Evolutionary conservation across 2,113 vertebrate genomes (phyloP).

Genomic region (Dicrurus megarhynchus): DNA sequence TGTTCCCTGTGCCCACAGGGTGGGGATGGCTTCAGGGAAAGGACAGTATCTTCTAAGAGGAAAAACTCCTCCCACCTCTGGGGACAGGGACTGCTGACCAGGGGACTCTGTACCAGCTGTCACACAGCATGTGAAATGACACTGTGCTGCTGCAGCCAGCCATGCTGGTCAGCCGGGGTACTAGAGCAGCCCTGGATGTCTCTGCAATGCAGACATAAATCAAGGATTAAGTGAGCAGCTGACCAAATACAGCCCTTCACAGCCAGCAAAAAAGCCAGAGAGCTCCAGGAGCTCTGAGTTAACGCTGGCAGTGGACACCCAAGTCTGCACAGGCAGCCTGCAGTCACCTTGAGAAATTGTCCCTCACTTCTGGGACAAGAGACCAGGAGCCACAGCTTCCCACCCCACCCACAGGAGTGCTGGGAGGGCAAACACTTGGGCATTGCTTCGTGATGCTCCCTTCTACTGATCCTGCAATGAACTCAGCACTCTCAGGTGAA

Average conservation of each 20-base stretch:
- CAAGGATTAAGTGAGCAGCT: slow-evolving; percentile 35
- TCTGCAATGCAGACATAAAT: slow-evolving; percentile 60
- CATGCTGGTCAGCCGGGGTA: slow-evolving; percentile 3
- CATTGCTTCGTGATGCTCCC: neutral
- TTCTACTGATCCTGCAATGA: neutral
- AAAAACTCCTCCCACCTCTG: neutral
- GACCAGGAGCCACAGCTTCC: neutral
- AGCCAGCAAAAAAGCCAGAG: neutral
- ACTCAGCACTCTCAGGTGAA: neutral
- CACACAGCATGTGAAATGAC: neutral
- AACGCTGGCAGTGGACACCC: neutral
- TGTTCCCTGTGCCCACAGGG: neutral
- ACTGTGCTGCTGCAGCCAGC: neutral
- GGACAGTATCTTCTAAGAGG: neutral
- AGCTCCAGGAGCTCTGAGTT: neutral
- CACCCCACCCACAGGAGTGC: neutral
- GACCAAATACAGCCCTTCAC: slow-evolving; percentile 38
- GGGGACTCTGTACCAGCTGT: neutral
- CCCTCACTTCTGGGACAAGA: neutral
- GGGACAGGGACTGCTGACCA: neutral
- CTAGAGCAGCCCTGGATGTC: neutral
- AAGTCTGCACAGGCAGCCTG: neutral
- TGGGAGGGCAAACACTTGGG: neutral
- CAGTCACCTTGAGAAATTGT: slow-evolving; percentile 3
- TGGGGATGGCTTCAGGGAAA: neutral